Base-by-base conservation (phyloP, 2,888 invertebrate genomes). In the Meta bourneti region DNA sequence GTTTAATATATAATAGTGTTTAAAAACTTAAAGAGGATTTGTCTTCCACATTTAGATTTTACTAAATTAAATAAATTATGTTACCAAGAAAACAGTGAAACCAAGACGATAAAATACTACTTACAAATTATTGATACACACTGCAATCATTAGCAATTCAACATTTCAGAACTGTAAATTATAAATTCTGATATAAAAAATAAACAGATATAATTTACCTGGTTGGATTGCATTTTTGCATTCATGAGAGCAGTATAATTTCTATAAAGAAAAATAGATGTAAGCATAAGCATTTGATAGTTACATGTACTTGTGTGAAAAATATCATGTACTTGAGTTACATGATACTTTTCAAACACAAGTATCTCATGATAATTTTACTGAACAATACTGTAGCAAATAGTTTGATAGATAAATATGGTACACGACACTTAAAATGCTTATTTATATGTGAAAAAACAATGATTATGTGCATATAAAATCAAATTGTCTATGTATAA, bases 201-300 rank as follows among this genome's bases (percentile, higher is more conserved):
- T 48, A 34, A n/a, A 11, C 34, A 16, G 20, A 72, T 19, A 20
- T n/a, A 54, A 19, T 20, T 84, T 54, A 93, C 97, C 95, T 96
- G 96, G 95, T 97, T 98, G 75, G 97, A 96, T 85, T 96, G 96
- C 98, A 98, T 98, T 94, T 97, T 98, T 94, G 97, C 97, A 7
- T 96, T 97, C 96, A 98, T 97, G 85, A 98, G 95, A 80, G 97
- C 97, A 81, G 97, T 96, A 95, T 98, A 98, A 95, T 97, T 98
- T 95, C 97, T 96, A 93, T 74, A 95, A 95, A 93, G 89, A 89
- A 70, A 48, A 91, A 80, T 13, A 71, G 19, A 20, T 51, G 71
- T 1, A 7, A 19, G 52, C 13, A 69, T 69, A 7, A 48, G 8
- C 13, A 48, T 13, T 13, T 69, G 16, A 69, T 4, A 34, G 34